phyloP scores from a whole-genome alignment of 1,140 invertebrate species.

The Ectropis grisescens region DNA sequence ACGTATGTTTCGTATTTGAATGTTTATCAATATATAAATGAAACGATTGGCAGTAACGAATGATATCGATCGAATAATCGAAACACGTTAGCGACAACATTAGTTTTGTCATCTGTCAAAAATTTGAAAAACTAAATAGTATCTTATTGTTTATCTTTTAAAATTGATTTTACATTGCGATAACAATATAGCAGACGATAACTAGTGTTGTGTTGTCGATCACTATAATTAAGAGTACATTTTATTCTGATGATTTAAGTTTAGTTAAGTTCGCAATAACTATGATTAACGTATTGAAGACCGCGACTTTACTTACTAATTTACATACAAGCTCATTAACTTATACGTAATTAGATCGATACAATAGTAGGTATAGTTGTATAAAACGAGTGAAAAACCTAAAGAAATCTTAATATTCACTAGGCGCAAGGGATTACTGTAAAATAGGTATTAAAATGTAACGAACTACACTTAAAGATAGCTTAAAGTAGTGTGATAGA shows the following conservation, averaged over 20 bases:
- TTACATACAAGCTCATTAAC: constrained; percentile 62
- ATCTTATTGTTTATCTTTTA: too few species aligned
- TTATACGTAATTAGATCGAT: constrained; percentile 54
- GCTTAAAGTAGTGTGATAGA: constrained; percentile 49
- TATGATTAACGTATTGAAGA: constrained; percentile 11
- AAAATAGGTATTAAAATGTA: constrained; percentile 44
- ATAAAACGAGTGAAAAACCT: constrained; percentile 68
- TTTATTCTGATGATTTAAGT: constrained; percentile 7
- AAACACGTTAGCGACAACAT: constrained; percentile 16
- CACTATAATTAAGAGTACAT: too few species aligned
- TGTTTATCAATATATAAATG: constrained; percentile 39
- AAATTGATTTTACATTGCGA: too few species aligned
- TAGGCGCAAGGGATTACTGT: constrained; percentile 60
- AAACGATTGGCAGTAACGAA: constrained; percentile 58
- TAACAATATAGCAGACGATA: too few species aligned
- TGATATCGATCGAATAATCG: constrained; percentile 12
- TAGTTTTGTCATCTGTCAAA: too few species aligned
- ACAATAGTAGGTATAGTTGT: constrained; percentile 58
- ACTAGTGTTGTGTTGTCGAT: too few species aligned
- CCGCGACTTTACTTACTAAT: constrained; percentile 22
- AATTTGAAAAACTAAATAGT: too few species aligned
- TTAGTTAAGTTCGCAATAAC: constrained; percentile 17
- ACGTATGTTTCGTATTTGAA: constrained; percentile 42
- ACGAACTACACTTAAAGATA: constrained; percentile 61
- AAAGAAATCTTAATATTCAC: constrained; percentile 55